phyloP scores from a whole-genome alignment of 92 coral and sea anemone species.

The Paragorgia papillata region DNA sequence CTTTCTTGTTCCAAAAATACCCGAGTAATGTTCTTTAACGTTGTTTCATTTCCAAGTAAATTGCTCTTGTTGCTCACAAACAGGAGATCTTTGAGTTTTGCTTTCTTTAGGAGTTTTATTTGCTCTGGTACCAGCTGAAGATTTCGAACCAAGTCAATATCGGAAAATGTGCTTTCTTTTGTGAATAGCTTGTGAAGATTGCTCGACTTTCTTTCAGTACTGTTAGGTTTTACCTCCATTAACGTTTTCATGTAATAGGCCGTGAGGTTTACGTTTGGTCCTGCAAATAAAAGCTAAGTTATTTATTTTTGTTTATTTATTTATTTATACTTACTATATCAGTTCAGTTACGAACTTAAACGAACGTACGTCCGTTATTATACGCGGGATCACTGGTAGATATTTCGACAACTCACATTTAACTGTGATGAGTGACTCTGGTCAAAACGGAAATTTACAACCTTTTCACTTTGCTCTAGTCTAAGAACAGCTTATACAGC shows the following conservation, averaged over 20 bases:
- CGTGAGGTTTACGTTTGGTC: slow-evolving; percentile 27
- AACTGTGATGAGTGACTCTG: too few relatives aligned
- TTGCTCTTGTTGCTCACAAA: slow-evolving; percentile 23
- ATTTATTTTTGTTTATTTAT: too few relatives aligned
- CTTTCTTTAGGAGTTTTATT: slow-evolving; percentile 3
- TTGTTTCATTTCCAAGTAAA: slow-evolving; percentile 6
- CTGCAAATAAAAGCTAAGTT: not conserved
- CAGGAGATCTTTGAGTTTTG: slow-evolving; percentile 12
- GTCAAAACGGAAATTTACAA: too few relatives aligned
- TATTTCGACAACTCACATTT: too few relatives aligned
- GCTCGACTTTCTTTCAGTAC: not conserved
- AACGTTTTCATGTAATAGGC: not conserved
- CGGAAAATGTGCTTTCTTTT: slow-evolving; percentile 8
- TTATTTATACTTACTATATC: too few relatives aligned
- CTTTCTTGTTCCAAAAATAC: slow-evolving; percentile 33
- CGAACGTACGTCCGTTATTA: too few relatives aligned
- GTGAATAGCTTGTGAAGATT: slow-evolving; percentile 22
- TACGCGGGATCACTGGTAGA: too few relatives aligned
- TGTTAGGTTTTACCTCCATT: not conserved
- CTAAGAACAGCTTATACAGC: too few relatives aligned
- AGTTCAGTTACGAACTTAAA: too few relatives aligned
- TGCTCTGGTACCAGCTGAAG: slow-evolving; percentile 18
- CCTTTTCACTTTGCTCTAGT: too few relatives aligned
- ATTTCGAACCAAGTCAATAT: slow-evolving; percentile 34
- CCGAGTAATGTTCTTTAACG: not conserved